A percentile compares a stretch with the other conserved stretches of the same genome.
Conservation (phyloP, 2,113 vertebrate species). For the Donacobius atricapilla region DNA sequence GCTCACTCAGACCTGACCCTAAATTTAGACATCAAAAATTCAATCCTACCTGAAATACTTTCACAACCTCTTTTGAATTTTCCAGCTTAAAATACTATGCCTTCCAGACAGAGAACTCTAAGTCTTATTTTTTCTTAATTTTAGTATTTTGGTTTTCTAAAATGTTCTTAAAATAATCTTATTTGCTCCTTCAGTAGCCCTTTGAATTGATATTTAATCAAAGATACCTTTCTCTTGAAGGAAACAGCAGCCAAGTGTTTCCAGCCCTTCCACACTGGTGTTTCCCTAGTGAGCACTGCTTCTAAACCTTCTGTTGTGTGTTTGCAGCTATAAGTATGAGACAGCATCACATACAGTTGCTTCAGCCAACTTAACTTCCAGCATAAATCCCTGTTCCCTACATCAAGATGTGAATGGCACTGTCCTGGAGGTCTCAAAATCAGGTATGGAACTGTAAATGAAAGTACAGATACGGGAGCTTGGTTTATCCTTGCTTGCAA, state of each 20-base stretch:
- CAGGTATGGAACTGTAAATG: constrained; percentile 48
- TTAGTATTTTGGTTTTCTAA: neutral
- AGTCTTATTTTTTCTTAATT: neutral
- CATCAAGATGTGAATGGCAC: neutral
- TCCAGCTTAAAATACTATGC: neutral
- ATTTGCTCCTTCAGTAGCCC: neutral
- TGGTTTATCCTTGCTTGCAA: neutral
- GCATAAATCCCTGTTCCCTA: constrained; percentile 28
- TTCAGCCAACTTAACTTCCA: constrained; percentile 27
- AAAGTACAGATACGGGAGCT: neutral
- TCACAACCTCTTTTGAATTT: neutral
- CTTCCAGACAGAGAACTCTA: neutral
- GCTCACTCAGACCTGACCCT: neutral
- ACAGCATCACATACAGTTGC: neutral
- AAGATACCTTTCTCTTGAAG: neutral
- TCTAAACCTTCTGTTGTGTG: neutral
- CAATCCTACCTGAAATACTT: neutral
- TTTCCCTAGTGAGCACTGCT: neutral
- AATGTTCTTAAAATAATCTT: neutral
- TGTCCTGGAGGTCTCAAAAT: neutral
- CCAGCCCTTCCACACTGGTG: neutral
- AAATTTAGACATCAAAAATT: neutral
- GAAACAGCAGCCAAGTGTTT: neutral
- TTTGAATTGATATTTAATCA: neutral
- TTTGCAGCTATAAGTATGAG: constrained; percentile 75